Percentiles rank a stretch among this genome's conserved stretches.
Evolutionary conservation across 2,797 vertebrate species (phyloP).

Genomic region (Pteronotus mesoamericanus): DNA sequence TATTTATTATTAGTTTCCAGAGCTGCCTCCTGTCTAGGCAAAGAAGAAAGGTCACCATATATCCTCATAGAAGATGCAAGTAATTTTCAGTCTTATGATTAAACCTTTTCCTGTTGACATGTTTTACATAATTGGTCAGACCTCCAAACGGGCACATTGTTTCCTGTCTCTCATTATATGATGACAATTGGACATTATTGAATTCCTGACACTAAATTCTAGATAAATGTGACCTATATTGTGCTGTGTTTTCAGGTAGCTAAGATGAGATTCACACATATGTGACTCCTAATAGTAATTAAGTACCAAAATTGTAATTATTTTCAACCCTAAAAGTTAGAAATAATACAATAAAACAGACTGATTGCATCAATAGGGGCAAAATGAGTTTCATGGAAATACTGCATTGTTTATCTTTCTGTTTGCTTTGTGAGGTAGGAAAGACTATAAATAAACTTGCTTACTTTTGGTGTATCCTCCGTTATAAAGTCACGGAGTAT

Average conservation of each 20-base stretch:
- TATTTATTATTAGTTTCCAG: background rate
- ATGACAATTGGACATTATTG: background rate
- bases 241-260: background rate
- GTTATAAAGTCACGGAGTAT: background rate
- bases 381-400: background rate
- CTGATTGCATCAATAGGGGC: background rate
- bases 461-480: background rate
- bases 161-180: background rate
- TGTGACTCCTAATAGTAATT: background rate
- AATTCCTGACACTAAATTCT: background rate
- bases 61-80: background rate
- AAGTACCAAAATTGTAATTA: background rate
- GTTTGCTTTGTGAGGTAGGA: background rate
- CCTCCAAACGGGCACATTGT: background rate
- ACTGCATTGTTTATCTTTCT: background rate
- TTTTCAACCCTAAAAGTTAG: background rate
- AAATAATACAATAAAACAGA: background rate
- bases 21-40: background rate
- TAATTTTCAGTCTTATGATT: slow-evolving; percentile 5
- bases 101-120: background rate
- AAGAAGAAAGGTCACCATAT: background rate
- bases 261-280: background rate
- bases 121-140: background rate
- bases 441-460: background rate
- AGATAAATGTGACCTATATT: background rate